Evolutionary conservation across 1,140 invertebrate genomes (phyloP), one percentile per base, ranked within the genome.

Genomic region (Panagrolaimus sp.): DNA sequence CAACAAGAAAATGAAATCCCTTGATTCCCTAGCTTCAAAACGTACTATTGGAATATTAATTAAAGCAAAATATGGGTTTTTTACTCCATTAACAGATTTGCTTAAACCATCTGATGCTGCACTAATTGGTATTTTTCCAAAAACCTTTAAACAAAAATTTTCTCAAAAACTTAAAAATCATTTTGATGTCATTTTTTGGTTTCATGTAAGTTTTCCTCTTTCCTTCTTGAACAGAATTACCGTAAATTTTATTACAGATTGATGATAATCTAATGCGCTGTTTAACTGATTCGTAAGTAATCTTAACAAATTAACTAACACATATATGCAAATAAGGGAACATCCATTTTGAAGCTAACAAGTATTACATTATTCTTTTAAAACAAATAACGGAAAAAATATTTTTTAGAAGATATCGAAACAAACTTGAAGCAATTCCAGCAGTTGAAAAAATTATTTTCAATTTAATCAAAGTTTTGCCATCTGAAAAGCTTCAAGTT

Each of bases 31-130:
- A 16, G 14, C n/a, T 25, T n/a, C 11, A 20, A 71, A 71, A 38
- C 47, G 53, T 14, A 20, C 16, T 5, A 42, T 72, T 31, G 70
- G 74, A n/a, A 27, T 71, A n/a, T 16, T 71, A 14, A 25, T 71
- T 47, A 71, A 71, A 46, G 74, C 72, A 69, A 45, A 51, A 42
- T 72, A 71, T 47, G 72, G 72, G 7, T 71, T 71, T 27, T 67
- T 68, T n/a, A 71, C 69, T 1, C 13, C 68, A 13, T 69, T 71
- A 13, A 20, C 74, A 31, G 38, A 71, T 46, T 71, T 71, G 9
- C 67, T 73, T n/a, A 71, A 71, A 42, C 70, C 69, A 1, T 27
- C 16, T 14, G 69, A 71, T 45, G 70, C 69, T 9, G 69, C 23
- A 11, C 57, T 71, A 13, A 48, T 71, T 43, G 69, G 69, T 7